Conservation (phyloP, 1,140 invertebrate genomes). For the Riptortus pedestris region DNA sequence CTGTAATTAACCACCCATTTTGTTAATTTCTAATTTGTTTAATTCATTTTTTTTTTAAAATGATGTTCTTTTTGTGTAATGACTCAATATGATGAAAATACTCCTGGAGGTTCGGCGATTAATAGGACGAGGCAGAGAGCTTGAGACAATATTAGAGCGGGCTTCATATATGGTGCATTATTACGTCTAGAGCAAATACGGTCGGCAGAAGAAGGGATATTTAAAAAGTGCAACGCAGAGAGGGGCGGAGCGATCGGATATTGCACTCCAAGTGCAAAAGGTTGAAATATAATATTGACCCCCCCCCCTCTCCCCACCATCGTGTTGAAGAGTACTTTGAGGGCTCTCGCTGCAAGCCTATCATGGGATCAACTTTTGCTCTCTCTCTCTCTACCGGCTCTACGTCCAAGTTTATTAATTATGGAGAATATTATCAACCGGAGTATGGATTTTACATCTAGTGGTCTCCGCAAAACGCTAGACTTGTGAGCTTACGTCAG, state of each 20-base stretch:
- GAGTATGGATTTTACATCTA: no score
- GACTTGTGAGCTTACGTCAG: no score
- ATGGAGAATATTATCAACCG: no score
- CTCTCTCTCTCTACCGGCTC: neutral
- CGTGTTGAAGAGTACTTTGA: no score
- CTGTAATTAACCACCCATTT: no score
- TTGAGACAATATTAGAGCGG: conserved; percentile 3
- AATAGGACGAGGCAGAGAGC: neutral
- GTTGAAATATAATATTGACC: neutral
- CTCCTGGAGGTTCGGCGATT: neutral
- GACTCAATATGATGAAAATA: no score
- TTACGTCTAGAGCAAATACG: conserved; percentile 9
- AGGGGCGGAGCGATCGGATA: neutral
- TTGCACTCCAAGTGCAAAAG: neutral
- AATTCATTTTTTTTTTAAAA: no score
- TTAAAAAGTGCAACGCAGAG: conserved; percentile 11
- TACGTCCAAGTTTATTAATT: neutral
- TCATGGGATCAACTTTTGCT: no score
- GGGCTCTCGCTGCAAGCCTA: neutral
- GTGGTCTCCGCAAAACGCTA: no score
- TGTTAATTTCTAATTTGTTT: no score
- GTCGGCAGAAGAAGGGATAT: neutral
- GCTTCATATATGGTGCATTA: neutral
- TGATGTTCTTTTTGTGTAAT: no score
- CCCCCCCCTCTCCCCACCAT: no score